Evolutionary conservation across 2,113 vertebrate genomes (phyloP), one percentile per base, ranked within the genome.

Genomic region (Lanius collurio): DNA sequence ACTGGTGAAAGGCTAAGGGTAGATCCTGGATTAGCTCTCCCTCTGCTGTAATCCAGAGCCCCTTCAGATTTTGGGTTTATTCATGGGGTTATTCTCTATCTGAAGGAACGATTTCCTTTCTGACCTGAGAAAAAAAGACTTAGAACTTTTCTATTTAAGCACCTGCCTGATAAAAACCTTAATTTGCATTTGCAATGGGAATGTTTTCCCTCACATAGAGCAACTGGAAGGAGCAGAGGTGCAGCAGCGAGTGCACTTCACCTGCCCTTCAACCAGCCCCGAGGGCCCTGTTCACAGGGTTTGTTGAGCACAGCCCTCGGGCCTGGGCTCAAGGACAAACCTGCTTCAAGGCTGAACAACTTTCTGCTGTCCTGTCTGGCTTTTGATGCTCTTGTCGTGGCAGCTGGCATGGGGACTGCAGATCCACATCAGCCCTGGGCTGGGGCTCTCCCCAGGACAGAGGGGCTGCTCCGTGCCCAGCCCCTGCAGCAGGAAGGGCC

Each of bases 261-360:
- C 50, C 79, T 31, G 65, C 47, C 82, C 78, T 92, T 81, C 68
- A 53, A 2, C 17, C 82, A 44, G 67, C 83, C 81, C 87, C 1
- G 0, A 13, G 89, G 52, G 62, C 11, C 37, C 19, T 8, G 42
- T 1, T 42, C 71, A 26, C 2, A 0, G 33, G 4, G 15, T 19
- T 23, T 24, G 11, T 28, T 2, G 8, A 49, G 79, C 55, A 33
- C 39, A 87, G 64, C 79, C 69, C 89, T 56, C 6, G 1, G 68
- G 70, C 7, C 0, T 0, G 15, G n/a, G 33, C 3, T 60, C 71
- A 60, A 76, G 89, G 44, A 70, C 63, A 80, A 33, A 15, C 0
- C 42, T 33, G 11, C 65, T 50, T 7, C 47, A 75, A 68, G 87
- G 87, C 80, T 75, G 35, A 30, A 6, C 47, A 6, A 0, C 56